phyloP scores from a whole-genome alignment of 2,888 invertebrate species.

The Spodoptera picta region DNA sequence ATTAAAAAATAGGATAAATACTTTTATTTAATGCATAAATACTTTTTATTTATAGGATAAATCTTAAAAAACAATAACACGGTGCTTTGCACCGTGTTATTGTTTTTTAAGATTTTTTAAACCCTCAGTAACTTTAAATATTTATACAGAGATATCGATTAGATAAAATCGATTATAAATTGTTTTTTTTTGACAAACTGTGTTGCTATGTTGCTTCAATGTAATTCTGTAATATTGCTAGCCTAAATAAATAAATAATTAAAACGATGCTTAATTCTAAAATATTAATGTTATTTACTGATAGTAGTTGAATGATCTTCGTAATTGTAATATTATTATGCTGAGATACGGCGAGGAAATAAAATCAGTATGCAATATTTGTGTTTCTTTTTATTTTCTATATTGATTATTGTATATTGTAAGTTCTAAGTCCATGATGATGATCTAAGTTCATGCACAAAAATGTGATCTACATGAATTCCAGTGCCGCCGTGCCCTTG shows the following conservation, averaged over 20 bases:
- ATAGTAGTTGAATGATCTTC: slow-evolving; percentile 83
- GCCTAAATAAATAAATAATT: slow-evolving; percentile 72
- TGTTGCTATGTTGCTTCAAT: slow-evolving; percentile 75
- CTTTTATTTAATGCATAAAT: no score
- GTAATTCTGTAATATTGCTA: slow-evolving; percentile 81
- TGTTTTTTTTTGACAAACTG: slow-evolving; percentile 48
- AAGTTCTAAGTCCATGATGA: no score
- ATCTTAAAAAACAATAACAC: no score
- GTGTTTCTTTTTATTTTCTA: slow-evolving; percentile 26
- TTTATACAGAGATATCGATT: slow-evolving; percentile 37
- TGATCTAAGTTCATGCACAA: no score
- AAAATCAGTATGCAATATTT: slow-evolving; percentile 65
- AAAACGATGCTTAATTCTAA: slow-evolving; percentile 80
- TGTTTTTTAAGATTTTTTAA: slow-evolving; percentile 44
- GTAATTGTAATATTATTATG: slow-evolving; percentile 81
- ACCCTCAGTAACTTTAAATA: slow-evolving; percentile 41
- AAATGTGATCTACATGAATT: no score
- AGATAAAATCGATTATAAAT: slow-evolving; percentile 33
- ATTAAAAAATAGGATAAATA: slow-evolving; percentile 21
- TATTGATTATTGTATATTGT: no score
- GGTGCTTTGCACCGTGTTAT: slow-evolving; percentile 38
- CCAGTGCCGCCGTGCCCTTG: no score
- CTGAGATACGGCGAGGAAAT: slow-evolving; percentile 73
- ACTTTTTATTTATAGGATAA: no score
- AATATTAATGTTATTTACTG: slow-evolving; percentile 87